phyloP scores from a whole-genome alignment of 1,140 invertebrate species.

The Aporrectodea caliginosa region DNA sequence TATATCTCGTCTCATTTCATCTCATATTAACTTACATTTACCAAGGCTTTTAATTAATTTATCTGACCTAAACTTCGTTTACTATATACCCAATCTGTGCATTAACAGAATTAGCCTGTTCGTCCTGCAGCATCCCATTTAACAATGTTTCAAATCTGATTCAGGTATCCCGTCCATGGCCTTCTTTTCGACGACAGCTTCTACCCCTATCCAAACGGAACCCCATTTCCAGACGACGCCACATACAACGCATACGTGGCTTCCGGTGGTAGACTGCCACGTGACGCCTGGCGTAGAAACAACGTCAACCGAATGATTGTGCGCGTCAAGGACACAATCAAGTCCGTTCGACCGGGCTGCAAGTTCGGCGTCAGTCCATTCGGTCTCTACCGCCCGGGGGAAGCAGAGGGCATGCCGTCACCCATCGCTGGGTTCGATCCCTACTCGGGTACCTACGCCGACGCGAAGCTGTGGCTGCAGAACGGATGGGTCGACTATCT shows the following conservation, averaged over 20 bases:
- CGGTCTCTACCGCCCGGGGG: slow-evolving; percentile 47
- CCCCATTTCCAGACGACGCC: slow-evolving; percentile 41
- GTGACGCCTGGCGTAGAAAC: slow-evolving; percentile 44
- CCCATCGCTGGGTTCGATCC: slow-evolving; percentile 44
- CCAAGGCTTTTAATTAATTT: too few relatives aligned
- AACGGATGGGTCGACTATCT: slow-evolving; percentile 51
- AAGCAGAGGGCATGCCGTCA: slow-evolving; percentile 35
- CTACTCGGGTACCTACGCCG: slow-evolving; percentile 43
- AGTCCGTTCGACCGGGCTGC: slow-evolving; percentile 38
- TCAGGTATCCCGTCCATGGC: slow-evolving; percentile 47
- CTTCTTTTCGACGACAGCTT: slow-evolving; percentile 53
- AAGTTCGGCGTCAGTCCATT: slow-evolving; percentile 51
- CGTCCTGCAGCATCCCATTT: too few relatives aligned
- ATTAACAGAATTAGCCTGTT: too few relatives aligned
- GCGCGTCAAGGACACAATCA: slow-evolving; percentile 37
- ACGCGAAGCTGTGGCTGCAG: slow-evolving; percentile 46
- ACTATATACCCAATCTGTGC: too few relatives aligned
- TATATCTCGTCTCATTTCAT: too few relatives aligned
- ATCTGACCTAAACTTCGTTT: too few relatives aligned
- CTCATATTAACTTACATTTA: too few relatives aligned
- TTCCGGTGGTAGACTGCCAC: slow-evolving; percentile 40
- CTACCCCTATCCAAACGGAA: slow-evolving; percentile 47
- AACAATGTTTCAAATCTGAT: too few relatives aligned
- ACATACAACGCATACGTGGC: slow-evolving; percentile 42
- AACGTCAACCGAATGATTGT: slow-evolving; percentile 45